phyloP scores from a whole-genome alignment of 1,140 invertebrate genomes.

The Papilio xuthus region DNA sequence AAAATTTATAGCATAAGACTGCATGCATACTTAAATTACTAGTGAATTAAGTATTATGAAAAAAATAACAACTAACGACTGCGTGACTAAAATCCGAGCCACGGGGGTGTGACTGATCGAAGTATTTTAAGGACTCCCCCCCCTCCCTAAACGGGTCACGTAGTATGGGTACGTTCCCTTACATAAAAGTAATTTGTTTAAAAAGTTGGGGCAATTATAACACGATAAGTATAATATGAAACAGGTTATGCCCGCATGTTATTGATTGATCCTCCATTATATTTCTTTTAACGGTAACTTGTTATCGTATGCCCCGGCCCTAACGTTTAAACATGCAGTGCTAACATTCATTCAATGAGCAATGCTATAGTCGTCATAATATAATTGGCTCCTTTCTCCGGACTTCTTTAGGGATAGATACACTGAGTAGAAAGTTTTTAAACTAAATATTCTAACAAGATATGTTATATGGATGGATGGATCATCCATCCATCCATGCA shows the following conservation, averaged over 20 bases:
- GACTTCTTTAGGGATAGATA: too few species aligned
- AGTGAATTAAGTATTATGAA: too few species aligned
- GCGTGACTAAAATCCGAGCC: too few species aligned
- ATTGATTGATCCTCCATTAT: constrained; percentile 62
- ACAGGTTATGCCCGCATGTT: constrained; percentile 55
- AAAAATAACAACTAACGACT: too few species aligned
- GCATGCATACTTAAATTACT: too few species aligned
- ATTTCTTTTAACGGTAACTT: constrained; percentile 53
- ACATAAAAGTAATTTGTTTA: constrained; percentile 11
- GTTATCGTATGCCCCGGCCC: constrained; percentile 47
- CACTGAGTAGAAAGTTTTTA: too few species aligned
- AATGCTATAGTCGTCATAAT: background rate
- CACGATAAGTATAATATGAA: constrained; percentile 28
- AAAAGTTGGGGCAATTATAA: constrained; percentile 2
- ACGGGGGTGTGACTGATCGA: too few species aligned
- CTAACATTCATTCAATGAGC: constrained; percentile 27
- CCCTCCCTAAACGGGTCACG: too few species aligned
- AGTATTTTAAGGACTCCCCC: too few species aligned
- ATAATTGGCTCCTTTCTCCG: background rate
- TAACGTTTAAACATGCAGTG: constrained; percentile 40
- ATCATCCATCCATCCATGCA: too few species aligned
- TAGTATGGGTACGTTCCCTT: too few species aligned
- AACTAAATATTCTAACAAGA: background rate
- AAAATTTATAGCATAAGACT: too few species aligned
- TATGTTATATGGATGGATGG: background rate